Conservation (phyloP, 2,113 vertebrate genomes). For the Genyomyrus donnyi region DNA sequence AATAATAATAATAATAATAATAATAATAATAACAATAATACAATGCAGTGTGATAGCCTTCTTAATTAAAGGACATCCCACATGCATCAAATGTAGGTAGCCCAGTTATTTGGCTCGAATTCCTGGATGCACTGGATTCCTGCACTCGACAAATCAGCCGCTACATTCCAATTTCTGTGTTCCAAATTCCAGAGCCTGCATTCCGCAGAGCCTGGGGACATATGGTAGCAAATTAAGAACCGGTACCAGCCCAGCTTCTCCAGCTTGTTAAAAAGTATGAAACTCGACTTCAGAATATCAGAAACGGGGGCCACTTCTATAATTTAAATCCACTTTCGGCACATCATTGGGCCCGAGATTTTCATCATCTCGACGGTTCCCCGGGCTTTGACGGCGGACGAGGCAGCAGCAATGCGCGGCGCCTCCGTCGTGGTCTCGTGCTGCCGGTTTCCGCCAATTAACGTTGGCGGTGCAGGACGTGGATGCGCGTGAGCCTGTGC, state of each 20-base stretch:
- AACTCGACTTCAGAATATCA: constrained; percentile 34
- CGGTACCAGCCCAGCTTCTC: constrained; percentile 21
- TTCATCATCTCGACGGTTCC: constrained; percentile 14
- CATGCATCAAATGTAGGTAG: constrained; percentile 34
- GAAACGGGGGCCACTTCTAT: constrained; percentile 26
- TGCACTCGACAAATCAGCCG: not conserved
- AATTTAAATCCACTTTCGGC: constrained; percentile 27
- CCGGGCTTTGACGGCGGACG: not conserved
- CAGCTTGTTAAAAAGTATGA: constrained; percentile 36
- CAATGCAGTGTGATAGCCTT: constrained; percentile 17
- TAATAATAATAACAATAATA: constrained; percentile 15
- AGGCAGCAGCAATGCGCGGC: not conserved
- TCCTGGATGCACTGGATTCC: constrained; percentile 17
- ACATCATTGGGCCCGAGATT: constrained; percentile 19
- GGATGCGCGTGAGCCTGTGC: not conserved
- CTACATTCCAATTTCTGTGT: constrained; percentile 26
- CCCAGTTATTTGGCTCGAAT: constrained; percentile 29
- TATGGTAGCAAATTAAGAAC: constrained; percentile 26
- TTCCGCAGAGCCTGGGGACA: constrained; percentile 36
- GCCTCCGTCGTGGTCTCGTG: not conserved
- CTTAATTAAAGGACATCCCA: constrained; percentile 28
- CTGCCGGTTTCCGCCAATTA: constrained; percentile 5
- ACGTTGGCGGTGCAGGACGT: not conserved
- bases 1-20: not conserved
- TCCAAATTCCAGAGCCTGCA: constrained; percentile 30